These are phyloP conservation scores for Eulemur coronatus DNA, from an alignment of 2,797 vertebrate species.

Conservation along the genomic window DNA sequence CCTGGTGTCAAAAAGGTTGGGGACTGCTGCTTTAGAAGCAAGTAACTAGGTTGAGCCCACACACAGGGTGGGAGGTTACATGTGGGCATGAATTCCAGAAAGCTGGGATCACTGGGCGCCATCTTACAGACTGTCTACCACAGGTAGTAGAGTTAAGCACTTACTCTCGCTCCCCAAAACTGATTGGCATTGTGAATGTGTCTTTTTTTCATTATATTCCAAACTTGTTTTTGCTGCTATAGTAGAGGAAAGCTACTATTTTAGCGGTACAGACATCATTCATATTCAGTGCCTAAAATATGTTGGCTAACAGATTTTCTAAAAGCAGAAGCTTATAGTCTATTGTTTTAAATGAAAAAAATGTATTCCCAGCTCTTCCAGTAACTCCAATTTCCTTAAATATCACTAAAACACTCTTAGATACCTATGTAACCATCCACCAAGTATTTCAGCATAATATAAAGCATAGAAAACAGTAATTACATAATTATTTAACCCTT, in stretches of 20 bases:
- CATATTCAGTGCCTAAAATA: not conserved
- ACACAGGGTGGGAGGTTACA: not conserved
- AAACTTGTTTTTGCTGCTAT: not conserved
- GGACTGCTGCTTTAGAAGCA: not conserved
- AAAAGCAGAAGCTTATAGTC: not conserved
- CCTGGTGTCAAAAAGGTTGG: too few relatives aligned
- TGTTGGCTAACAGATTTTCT: not conserved
- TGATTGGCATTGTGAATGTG: not conserved
- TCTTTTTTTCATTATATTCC: not conserved
- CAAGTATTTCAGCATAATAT: constrained; percentile 5
- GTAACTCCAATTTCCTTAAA: constrained; percentile 7
- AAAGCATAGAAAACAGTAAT: not conserved
- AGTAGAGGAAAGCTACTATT: not conserved
- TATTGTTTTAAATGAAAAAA: not conserved
- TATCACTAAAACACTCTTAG: not conserved
- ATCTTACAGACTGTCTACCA: not conserved
- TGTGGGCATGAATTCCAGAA: not conserved
- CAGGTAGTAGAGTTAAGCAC: not conserved
- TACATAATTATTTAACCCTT: not conserved
- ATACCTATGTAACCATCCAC: not conserved
- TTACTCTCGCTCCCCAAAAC: not conserved
- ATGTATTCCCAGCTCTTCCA: not conserved
- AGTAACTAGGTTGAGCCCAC: not conserved
- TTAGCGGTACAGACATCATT: not conserved
- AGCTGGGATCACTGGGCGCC: not conserved